Evolutionary conservation across 1,140 invertebrate species (phyloP), one percentile per base, ranked within the genome.

Genomic region (Tyrophagus putrescentiae): DNA sequence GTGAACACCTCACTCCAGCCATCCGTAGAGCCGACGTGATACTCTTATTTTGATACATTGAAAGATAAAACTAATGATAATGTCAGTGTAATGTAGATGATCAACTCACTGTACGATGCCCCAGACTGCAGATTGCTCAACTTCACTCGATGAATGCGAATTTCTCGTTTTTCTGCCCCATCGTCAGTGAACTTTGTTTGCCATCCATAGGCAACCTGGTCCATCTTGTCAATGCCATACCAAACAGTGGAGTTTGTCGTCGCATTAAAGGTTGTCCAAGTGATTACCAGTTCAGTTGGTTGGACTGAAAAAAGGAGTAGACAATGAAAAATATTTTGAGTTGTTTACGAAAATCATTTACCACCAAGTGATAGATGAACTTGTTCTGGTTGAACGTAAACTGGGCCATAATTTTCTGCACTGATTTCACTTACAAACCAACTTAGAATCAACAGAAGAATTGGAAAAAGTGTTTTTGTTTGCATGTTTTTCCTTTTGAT

Each of bases 251-350:
- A 82, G 66, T 78, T 72, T 29, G 76, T 66, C 4, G 87, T 83
- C 64, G 82, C 71, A 65, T 82, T 77, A 63, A 79, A 78, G 31
- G 91, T 95, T 1, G 81, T 83, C 91, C 91, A 96, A 57, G 88
- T 94, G 18, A 94, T 82, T 36, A 87, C 77, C 71, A 90, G 84
- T 64, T 87, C 77, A 62, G 74, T 76, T 23, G 79, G 74, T 63
- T 74, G 74, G 62, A 80, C 82, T 82, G n/a, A n/a, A n/a, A n/a
- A n/a, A n/a, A n/a, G n/a, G n/a, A n/a, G 61, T 44, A n/a, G n/a
- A 73, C 74, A 68, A 71, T 54, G 52, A 28, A 54, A 11, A 57
- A 57, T n/a, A 59, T 42, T 25, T n/a, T n/a, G n/a, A n/a, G n/a
- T 59, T 21, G 32, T 31, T 9, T n/a, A 59, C 18, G 48, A n/a